phyloP scores from a whole-genome alignment of 2,113 vertebrate genomes.

The Chaetodon trifascialis region DNA sequence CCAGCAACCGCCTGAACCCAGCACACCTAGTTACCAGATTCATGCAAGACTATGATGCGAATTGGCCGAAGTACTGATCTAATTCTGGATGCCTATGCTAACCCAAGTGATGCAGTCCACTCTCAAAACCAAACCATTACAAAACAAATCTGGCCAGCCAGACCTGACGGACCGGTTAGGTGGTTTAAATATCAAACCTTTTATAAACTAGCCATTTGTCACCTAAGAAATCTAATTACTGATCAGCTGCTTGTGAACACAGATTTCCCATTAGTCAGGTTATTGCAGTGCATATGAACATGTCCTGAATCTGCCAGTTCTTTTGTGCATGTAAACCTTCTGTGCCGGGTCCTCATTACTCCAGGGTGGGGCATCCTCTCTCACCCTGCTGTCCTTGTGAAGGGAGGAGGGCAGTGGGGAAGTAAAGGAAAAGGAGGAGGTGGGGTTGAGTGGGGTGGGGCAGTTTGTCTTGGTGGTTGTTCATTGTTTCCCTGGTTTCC shows the following conservation, averaged over 20 bases:
- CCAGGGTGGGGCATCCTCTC: slow-evolving; percentile 42
- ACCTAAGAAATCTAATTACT: background rate
- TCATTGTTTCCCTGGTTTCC: slow-evolving; percentile 70
- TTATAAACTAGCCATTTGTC: background rate
- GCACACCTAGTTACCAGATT: background rate
- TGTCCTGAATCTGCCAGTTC: background rate
- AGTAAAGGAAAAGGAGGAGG: slow-evolving; percentile 8
- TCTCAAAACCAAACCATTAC: background rate
- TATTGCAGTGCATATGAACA: background rate
- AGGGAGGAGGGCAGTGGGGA: slow-evolving; percentile 12
- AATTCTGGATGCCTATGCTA: background rate
- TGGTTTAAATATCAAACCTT: background rate
- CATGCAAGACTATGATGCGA: background rate
- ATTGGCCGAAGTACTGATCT: background rate
- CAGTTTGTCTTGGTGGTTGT: slow-evolving; percentile 20
- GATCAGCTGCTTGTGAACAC: background rate
- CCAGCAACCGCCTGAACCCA: background rate
- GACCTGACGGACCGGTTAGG: background rate
- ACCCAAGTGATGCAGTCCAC: background rate
- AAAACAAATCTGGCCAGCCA: background rate
- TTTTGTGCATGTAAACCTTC: background rate
- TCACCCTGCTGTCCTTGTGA: background rate
- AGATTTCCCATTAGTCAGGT: background rate
- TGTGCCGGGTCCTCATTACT: slow-evolving; percentile 19
- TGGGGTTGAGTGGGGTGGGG: background rate